These are phyloP conservation scores for Oreonectes daqikongensis DNA, from an alignment of 2,797 vertebrate species.

Conservation along the genomic window DNA sequence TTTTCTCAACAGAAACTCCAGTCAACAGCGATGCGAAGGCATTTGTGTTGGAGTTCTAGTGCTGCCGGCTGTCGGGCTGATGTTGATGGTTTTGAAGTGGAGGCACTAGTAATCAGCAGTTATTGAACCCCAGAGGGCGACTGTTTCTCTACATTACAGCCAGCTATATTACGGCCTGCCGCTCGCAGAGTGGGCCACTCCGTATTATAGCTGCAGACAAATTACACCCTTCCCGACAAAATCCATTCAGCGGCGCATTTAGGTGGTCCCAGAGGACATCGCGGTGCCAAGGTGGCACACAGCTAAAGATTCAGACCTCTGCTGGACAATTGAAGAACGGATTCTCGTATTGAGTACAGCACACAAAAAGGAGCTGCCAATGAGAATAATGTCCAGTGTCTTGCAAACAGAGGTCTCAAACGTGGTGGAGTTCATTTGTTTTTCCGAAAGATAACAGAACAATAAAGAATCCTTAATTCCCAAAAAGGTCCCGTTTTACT, in stretches of 20 bases:
- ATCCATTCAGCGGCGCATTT: conserved; percentile 42
- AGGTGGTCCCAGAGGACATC: conserved; percentile 25
- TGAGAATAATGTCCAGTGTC: conserved; percentile 13
- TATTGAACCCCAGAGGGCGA: conserved; percentile 48
- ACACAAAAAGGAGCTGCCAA: not conserved
- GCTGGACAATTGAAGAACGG: conserved; percentile 21
- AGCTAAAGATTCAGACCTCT: conserved; percentile 38
- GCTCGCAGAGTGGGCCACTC: conserved; percentile 33
- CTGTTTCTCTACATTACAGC: conserved; percentile 49
- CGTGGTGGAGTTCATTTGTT: conserved; percentile 23
- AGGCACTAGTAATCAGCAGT: conserved; percentile 53
- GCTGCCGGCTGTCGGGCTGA: conserved; percentile 37
- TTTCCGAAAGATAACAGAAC: conserved; percentile 14
- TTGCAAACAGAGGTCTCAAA: not conserved
- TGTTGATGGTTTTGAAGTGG: conserved; percentile 40
- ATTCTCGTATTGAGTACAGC: conserved; percentile 22
- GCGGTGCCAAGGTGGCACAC: conserved; percentile 1
- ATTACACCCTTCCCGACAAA: conserved; percentile 42
- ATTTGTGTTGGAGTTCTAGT: conserved; percentile 37
- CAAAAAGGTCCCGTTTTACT: not conserved
- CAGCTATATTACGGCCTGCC: conserved; percentile 37
- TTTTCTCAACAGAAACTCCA: conserved; percentile 32
- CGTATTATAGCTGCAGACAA: conserved; percentile 45
- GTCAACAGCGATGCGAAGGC: not conserved
- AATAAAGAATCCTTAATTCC: conserved; percentile 3